Evolutionary conservation across 2,797 vertebrate genomes (phyloP), one percentile per base, ranked within the genome.

Genomic region (Basileuterus tristriatus): DNA sequence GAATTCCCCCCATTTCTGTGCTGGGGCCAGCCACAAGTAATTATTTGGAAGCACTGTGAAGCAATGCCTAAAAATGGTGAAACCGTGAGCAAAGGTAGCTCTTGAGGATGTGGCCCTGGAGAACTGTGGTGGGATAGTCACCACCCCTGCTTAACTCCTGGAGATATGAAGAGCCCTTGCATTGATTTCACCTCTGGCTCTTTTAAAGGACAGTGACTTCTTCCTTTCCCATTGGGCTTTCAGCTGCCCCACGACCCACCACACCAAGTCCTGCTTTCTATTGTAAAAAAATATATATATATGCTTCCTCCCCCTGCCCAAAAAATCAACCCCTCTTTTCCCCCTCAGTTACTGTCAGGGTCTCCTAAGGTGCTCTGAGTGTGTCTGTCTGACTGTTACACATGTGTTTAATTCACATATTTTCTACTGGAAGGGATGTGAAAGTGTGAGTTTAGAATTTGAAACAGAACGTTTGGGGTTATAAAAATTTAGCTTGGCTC

Each of bases 401-500:
- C 87, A 84, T 97, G 96, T 95, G 90, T 97, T 97, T 96, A 97
- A 98, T 98, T 96, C 96, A 88, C 93, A 91, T 97, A 90, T 93
- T 95, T 97, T 97, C 92, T 96, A 97, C 96, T 95, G 90, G 94
- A 97, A 91, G 96, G 90, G 92, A 95, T 94, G 93, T 94, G 84
- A 83, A 97, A 93, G 92, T 97, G 94, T 90, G 81, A 93, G 76
- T 85, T 95, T 92, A 93, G 92, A 96, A 94, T 96, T 93, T 86
- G 96, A 98, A 97, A 96, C 94, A 96, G 95, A 97, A 96, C 83
- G 56, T 91, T 93, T 98, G 96, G 96, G 96, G 98, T 95, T 97
- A 96, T 96, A 96, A 93, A 96, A 98, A 97, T 98, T 98, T 98
- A 96, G 97, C 96, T 98, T 98, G 98, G 98, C 98, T 96, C 85